A percentile compares a stretch with the other conserved stretches of the same genome.
These are phyloP conservation scores for Apodemia zela DNA, from an alignment of 2,888 invertebrate species.

Conservation along the genomic window DNA sequence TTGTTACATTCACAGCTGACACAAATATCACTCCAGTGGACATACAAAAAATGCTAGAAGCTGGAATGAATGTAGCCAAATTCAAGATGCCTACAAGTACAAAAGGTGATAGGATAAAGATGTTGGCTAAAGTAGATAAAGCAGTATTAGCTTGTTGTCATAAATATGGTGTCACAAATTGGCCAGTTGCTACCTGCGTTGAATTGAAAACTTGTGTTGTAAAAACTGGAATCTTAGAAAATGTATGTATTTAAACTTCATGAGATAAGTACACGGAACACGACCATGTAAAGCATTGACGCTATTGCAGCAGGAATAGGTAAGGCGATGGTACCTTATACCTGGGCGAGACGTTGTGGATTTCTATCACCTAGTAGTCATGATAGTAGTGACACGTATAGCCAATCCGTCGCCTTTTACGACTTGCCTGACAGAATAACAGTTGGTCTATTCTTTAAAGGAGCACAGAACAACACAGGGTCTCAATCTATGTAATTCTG, in stretches of 20 bases:
- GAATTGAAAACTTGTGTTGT: conserved; percentile 49
- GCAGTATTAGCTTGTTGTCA: conserved; percentile 35
- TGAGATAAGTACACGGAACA: no score
- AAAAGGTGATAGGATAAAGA: conserved; percentile 38
- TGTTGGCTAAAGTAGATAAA: conserved; percentile 37
- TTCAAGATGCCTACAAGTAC: conserved; percentile 42
- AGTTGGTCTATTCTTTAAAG: no score
- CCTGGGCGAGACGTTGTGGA: no score
- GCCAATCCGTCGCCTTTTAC: no score
- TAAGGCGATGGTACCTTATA: no score
- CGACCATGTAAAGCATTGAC: no score
- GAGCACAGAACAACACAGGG: no score
- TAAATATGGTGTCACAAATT: conserved; percentile 42
- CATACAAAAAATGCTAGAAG: conserved; percentile 67
- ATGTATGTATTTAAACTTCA: conserved; percentile 24
- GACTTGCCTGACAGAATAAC: no score
- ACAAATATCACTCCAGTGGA: conserved; percentile 45
- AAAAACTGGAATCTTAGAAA: conserved; percentile 41
- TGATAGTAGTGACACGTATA: no score
- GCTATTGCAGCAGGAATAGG: no score
- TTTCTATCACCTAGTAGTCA: no score
- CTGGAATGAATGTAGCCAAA: conserved; percentile 68
- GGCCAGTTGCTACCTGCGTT: conserved; percentile 48
- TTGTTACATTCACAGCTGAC: conserved; percentile 38
- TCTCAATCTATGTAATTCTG: no score